Base-by-base conservation (phyloP, 2,113 vertebrate genomes). In the Mungos mungo region DNA sequence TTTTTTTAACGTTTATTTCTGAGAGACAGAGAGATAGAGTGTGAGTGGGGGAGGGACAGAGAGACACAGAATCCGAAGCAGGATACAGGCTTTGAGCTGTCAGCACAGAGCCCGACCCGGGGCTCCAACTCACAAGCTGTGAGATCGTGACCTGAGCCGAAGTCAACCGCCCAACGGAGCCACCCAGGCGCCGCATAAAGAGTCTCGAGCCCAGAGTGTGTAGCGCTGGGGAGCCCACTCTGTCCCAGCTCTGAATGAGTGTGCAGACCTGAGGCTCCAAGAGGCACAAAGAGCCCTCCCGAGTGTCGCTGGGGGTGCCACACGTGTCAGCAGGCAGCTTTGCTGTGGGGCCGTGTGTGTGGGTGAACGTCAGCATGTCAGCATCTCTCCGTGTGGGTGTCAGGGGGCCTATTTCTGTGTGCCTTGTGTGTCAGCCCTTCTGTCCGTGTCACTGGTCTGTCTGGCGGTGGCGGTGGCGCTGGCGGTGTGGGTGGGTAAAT, bases 401-500 rank as follows among this genome's bases (percentile, higher is more conserved):
- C n/a, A 0, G 69, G 27, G 93, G 93, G 86, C 84, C 93, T 97
- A 92, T 97, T 97, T 97, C 90, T 92, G 65, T 82, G 92, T 87
- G 90, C 92, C 77, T 90, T 54, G 77, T 47, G 41, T 97, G 96
- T 97, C 97, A 95, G 93, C 93, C 66, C 83, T 93, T 95, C 87
- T 96, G 96, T 93, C 92, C 72, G 47, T 97, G 85, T 94, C 89
- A 47, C 88, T 11, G 90, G 94, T 93, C 86, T 96, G 95, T 96
- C 95, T 97, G 95, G 45, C 23, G 38, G 92, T 57, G 79, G 90
- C n/a, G 81, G 86, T 89, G 83, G 84, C 9, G 54, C 65, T 47
- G 96, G 82, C 9, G 60, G 85, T 96, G 97, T 97, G 93, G 96
- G 95, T 95, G 97, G 95, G 96, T 82, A 16, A 93, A 92, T 96